These are phyloP conservation scores for Holotrichia oblita DNA, from an alignment of 1,140 invertebrate species.

Conservation along the genomic window DNA sequence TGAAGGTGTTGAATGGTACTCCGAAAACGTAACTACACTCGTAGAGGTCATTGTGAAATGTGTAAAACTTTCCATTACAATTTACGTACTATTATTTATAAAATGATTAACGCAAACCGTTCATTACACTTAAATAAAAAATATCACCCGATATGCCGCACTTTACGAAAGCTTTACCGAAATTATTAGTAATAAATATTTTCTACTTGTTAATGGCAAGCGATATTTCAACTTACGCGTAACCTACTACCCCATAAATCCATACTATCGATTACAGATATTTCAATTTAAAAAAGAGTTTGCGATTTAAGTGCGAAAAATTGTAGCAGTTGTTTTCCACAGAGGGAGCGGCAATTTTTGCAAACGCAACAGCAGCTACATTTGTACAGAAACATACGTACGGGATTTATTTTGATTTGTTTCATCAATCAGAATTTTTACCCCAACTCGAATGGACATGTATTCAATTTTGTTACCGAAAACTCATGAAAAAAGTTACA, in stretches of 20 bases:
- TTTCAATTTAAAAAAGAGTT: conserved; percentile 11
- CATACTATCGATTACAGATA: background rate
- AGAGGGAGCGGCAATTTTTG: background rate
- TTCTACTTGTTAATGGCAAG: background rate
- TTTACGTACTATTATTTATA: background rate
- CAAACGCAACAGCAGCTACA: background rate
- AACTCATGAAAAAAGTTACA: conserved; percentile 7
- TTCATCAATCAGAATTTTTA: background rate
- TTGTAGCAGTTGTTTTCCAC: conserved; percentile 1
- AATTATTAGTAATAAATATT: conserved; percentile 18
- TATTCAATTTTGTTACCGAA: background rate
- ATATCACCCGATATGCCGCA: background rate
- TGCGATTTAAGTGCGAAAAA: conserved; percentile 15
- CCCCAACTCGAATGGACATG: background rate
- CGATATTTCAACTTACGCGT: background rate
- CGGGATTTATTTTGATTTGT: conserved; percentile 7
- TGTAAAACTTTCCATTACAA: too few species aligned
- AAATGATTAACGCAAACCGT: background rate
- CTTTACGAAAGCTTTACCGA: background rate
- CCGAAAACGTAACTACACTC: too few species aligned
- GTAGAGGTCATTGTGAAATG: too few species aligned
- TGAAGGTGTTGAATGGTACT: too few species aligned
- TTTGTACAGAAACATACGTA: background rate
- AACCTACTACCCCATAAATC: background rate
- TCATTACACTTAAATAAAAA: background rate